phyloP scores from a whole-genome alignment of 2,113 vertebrate species.

The Charadrius vociferus region DNA sequence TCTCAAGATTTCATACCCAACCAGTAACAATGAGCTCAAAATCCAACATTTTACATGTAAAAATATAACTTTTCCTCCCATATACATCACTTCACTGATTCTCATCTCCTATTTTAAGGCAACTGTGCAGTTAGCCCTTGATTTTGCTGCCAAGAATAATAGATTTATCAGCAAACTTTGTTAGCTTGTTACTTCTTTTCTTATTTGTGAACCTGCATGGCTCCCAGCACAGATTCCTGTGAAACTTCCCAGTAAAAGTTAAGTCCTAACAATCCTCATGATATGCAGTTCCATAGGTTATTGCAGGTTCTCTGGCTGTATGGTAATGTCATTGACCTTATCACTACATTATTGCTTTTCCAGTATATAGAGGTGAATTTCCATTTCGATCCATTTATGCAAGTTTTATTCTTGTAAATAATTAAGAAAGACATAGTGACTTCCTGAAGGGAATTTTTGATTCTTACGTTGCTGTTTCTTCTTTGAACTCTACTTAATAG shows the following conservation, averaged over 20 bases:
- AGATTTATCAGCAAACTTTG: background rate
- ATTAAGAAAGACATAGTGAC: background rate
- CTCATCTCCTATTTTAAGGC: background rate
- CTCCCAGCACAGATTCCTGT: background rate
- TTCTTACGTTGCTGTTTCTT: background rate
- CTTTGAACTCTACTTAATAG: background rate
- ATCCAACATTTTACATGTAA: background rate
- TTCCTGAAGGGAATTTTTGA: background rate
- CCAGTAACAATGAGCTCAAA: background rate
- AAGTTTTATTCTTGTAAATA: background rate
- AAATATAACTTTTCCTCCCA: background rate
- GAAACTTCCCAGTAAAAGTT: background rate
- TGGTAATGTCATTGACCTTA: background rate
- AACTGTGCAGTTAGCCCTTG: background rate
- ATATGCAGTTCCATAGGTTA: background rate
- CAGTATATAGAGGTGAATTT: background rate
- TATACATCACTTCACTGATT: background rate
- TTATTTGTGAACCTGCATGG: background rate
- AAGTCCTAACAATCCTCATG: background rate
- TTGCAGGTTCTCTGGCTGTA: background rate
- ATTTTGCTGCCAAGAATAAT: background rate
- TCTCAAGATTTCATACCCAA: background rate
- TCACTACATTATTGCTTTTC: background rate
- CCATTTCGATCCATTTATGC: background rate
- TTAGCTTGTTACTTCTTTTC: background rate